These are phyloP conservation scores for Astreopora myriophthalma DNA, from an alignment of 64 coral and sea anemone genomes.

Conservation along the genomic window DNA sequence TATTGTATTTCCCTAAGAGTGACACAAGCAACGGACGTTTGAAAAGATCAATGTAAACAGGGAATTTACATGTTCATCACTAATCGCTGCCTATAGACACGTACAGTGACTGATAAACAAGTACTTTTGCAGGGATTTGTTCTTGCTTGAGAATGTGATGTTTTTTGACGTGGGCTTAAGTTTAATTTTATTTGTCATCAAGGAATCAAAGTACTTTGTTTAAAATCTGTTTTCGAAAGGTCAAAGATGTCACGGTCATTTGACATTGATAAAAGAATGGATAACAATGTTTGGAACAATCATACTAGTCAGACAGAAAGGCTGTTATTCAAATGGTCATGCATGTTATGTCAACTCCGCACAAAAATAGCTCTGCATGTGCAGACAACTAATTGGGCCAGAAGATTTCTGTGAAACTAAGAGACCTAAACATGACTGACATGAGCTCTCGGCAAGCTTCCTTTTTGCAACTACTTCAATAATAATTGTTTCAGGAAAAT, in stretches of 20 bases:
- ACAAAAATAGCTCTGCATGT: neutral
- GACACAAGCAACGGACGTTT: neutral
- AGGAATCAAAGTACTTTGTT: neutral
- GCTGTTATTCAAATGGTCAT: neutral
- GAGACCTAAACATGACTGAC: too few relatives aligned
- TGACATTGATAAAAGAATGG: neutral
- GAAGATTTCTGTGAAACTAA: too few relatives aligned
- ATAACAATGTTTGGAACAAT: neutral
- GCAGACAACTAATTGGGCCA: neutral
- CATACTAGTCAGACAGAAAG: neutral
- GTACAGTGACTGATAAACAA: neutral
- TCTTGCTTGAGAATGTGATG: neutral
- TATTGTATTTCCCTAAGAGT: neutral
- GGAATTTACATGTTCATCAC: neutral
- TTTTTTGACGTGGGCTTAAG: neutral
- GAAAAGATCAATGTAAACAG: neutral
- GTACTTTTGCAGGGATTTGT: neutral
- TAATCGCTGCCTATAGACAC: neutral
- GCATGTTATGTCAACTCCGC: neutral
- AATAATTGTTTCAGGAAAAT: too few relatives aligned
- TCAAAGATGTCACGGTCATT: neutral
- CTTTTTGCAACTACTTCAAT: too few relatives aligned
- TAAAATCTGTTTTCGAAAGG: neutral
- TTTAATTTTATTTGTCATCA: neutral
- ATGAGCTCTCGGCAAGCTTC: too few relatives aligned